Conservation (phyloP, 2,797 vertebrate species). For the Myotis daubentonii region DNA sequence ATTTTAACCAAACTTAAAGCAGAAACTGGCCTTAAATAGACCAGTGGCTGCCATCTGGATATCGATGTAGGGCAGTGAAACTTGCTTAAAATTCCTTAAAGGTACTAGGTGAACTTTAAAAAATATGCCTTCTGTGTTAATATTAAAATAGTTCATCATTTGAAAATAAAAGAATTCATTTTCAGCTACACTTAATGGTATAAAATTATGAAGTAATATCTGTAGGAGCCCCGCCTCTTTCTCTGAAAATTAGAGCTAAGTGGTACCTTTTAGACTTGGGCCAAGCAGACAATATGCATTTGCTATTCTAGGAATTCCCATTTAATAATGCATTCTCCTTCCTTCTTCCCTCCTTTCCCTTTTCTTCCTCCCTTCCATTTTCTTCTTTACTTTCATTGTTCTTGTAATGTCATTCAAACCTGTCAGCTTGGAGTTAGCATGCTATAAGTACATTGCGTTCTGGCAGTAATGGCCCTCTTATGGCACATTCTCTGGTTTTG, state of each 20-base stretch:
- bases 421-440: background rate
- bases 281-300: background rate
- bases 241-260: slow-evolving; percentile 25
- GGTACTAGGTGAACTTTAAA: background rate
- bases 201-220: slow-evolving; percentile 16
- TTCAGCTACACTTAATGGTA: background rate
- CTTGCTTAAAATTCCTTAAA: slow-evolving; percentile 4
- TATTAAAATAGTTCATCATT: background rate
- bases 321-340: background rate
- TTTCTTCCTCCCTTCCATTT: background rate
- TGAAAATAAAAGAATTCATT: slow-evolving; percentile 34
- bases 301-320: background rate
- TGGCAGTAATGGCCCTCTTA: background rate
- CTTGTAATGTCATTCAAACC: background rate
- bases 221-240: background rate
- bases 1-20: background rate
- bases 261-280: background rate
- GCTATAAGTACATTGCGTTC: background rate
- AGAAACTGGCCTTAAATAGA: background rate
- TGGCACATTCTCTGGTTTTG: background rate
- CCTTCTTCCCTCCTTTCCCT: background rate
- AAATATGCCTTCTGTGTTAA: background rate
- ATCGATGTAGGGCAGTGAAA: background rate
- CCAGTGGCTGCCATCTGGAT: background rate
- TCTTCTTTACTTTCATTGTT: background rate